Base-by-base conservation (phyloP, 2,113 vertebrate genomes). In the Coregonus clupeaformis region DNA sequence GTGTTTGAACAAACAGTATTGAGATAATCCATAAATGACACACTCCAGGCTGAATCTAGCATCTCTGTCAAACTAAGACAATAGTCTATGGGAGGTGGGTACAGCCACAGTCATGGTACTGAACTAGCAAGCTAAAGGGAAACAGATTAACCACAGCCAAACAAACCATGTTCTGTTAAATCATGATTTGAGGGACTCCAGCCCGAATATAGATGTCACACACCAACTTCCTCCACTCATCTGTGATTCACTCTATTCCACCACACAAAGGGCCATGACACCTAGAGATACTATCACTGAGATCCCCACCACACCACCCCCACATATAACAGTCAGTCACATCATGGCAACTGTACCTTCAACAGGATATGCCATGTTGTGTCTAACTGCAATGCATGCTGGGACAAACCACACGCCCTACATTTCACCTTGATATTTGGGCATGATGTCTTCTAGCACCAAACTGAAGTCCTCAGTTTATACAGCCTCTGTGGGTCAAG, bases 221-320 rank as follows among this genome's bases (percentile, higher is more conserved):
- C 77, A 55, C 74, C 77, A 49, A 27, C 59, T 79, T 84, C 77
- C 75, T 77, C 20, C 30, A 62, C 68, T 64, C 75, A 18, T 63
- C 62, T 80, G 68, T 80, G 79, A 85, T 80, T 80, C 80, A 86
- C 47, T 3, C 67, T 63, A 69, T 65, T 75, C 80, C 64, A 16
- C 49, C 77, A 5, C 76, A 68, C 16, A 16, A 3, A 68, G 18
- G 18, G 16, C 6, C 14, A 36, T 32, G 22, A 47, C 69, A 72
- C 64, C 71, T 49, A 68, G 30, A 24, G 20, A 60, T 22, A 60
- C 20, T 22, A 22, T 60, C 6, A 16, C 16, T 24, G 49, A 74
- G 77, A 79, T 63, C 22, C 76, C 72, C 74, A 69, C 75, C 77
- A 73, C 76, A 32, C 36, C 25, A 76, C 55, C 74, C 20, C 55